Base-by-base conservation (phyloP, 1,140 invertebrate genomes). In the Zaprionus kolodkinae region DNA sequence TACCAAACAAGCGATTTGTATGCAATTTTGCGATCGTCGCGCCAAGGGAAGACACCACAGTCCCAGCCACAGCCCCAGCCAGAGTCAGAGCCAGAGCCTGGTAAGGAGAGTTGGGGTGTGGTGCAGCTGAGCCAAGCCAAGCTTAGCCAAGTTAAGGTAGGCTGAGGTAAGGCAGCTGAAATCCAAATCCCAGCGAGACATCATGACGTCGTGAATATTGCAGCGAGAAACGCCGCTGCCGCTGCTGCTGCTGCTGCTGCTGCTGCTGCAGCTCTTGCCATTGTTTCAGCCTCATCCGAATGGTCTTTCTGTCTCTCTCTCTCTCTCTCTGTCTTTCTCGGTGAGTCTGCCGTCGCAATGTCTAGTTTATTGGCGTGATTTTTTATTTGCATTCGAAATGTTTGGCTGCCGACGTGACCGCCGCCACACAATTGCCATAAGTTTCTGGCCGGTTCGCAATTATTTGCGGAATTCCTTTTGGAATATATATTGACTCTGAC, bases 331-430 rank as follows among this genome's bases (percentile, higher is more conserved):
- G 45, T 30, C 12, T 30, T 3, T 30, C 27, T 30, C 27, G 3
- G 3, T 6, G 27, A 55, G 62, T 69, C 57, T 55, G 65, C 48
- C 27, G 66, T 86, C 89, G 85, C 72, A 56, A 81, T 83, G 90
- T 91, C 89, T 91, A 91, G 89, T 91, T 91, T 91, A 91, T 91
- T 91, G 90, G 85, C 89, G 90, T 78, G 80, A 91, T 82, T 91
- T 91, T 91, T 89, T 91, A 91, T 91, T 91, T 91, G 85, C 82
- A 87, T 87, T 91, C 78, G 73, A 87, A 89, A 85, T 79, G 72
- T 82, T 69, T 78, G 45, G 48, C 13, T 76, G 59, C 48, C 57
- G 79, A 87, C 64, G 59, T 63, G 68, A 64, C 61, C 67, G 43
- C 73, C 43, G 70, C 78, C 83, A 82, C 80, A 88, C 84, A 88